Evolutionary conservation across 1,140 invertebrate species (phyloP).

Genomic region (Drosophila persimilis): DNA sequence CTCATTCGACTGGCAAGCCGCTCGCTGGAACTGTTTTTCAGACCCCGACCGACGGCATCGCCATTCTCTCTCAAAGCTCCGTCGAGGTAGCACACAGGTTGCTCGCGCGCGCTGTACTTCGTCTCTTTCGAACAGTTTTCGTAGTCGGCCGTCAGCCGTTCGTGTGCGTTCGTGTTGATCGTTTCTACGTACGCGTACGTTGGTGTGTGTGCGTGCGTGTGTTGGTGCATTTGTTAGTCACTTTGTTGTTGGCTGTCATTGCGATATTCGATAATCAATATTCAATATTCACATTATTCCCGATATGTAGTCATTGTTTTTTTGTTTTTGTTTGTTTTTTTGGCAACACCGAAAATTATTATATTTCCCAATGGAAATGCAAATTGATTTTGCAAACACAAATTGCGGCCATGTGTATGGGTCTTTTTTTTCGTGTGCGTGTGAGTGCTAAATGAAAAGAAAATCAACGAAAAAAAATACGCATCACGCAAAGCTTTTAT

Average conservation of each 20-base stretch:
- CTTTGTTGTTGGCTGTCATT: conserved; percentile 11
- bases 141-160: conserved; percentile 31
- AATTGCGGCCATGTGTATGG: conserved; percentile 29
- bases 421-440: conserved; percentile 25
- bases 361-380: conserved; percentile 68
- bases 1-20: conserved; percentile 5
- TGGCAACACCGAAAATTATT: conserved; percentile 27
- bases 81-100: conserved; percentile 58
- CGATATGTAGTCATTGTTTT: conserved; percentile 48
- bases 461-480: conserved; percentile 42
- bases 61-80: conserved; percentile 64
- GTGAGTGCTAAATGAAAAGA: conserved; percentile 46
- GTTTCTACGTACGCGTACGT: conserved; percentile 30
- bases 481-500: conserved; percentile 27
- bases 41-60: conserved; percentile 3
- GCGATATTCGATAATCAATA: conserved; percentile 23
- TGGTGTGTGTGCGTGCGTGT: neutral
- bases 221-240: neutral
- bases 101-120: conserved; percentile 22
- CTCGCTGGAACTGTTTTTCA: conserved; percentile 26
- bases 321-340: neutral
- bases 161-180: conserved; percentile 28
- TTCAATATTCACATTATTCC: conserved; percentile 38
- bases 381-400: conserved; percentile 74
- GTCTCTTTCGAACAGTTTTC: conserved; percentile 23